Conservation (phyloP, 2,797 vertebrate genomes). For the Sebastes alutus region DNA sequence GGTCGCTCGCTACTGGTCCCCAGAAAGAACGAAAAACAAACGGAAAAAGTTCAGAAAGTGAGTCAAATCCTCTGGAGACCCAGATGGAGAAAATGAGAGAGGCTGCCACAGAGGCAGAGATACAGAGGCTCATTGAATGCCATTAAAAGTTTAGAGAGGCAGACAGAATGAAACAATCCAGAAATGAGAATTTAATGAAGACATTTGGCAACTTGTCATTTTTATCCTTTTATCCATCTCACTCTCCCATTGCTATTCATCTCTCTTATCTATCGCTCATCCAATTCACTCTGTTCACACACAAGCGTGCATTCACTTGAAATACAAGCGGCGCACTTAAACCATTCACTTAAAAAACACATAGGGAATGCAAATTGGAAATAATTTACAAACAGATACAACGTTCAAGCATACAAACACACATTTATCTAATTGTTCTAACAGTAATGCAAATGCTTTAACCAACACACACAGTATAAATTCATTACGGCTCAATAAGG, state of each 20-base stretch:
- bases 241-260: slow-evolving; percentile 17
- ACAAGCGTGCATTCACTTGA: background rate
- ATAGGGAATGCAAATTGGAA: slow-evolving; percentile 1
- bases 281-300: background rate
- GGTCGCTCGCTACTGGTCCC: background rate
- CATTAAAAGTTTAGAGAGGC: slow-evolving; percentile 58
- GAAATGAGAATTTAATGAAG: slow-evolving; percentile 69
- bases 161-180: slow-evolving; percentile 50
- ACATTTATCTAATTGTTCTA: background rate
- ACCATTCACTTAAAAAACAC: slow-evolving; percentile 23
- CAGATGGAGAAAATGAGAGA: slow-evolving; percentile 19
- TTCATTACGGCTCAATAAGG: too few relatives aligned
- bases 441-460: background rate
- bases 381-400: background rate
- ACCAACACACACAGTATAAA: background rate
- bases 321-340: background rate
- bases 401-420: background rate
- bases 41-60: slow-evolving; percentile 19
- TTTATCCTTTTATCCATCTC: slow-evolving; percentile 36
- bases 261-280: slow-evolving; percentile 11
- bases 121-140: slow-evolving; percentile 23
- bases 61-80: background rate
- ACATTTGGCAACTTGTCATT: slow-evolving; percentile 61
- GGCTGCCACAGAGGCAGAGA: slow-evolving; percentile 22
- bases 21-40: background rate